A percentile compares a stretch with the other conserved stretches of the same genome.
Evolutionary conservation across 2,888 invertebrate species (phyloP).

Genomic region (Troglohyphantes excavatus): DNA sequence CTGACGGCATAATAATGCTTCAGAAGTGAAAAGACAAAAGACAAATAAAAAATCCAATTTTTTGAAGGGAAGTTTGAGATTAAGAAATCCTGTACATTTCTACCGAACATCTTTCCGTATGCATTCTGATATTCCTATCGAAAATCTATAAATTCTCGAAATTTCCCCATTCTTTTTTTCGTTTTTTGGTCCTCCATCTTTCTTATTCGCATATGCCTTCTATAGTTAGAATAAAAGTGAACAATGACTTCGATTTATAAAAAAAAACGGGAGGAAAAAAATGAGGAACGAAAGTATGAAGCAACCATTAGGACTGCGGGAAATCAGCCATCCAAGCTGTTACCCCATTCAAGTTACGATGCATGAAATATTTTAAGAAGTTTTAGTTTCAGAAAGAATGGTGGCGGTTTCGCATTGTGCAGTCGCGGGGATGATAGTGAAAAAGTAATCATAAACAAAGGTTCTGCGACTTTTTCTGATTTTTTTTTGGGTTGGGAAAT

Average conservation of each 20-base stretch:
- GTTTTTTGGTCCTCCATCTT: slow-evolving; percentile 41
- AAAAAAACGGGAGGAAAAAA: slow-evolving; percentile 41
- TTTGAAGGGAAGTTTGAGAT: slow-evolving; percentile 71
- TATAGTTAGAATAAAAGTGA: slow-evolving; percentile 70
- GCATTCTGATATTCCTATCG: slow-evolving; percentile 77
- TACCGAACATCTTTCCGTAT: slow-evolving; percentile 73
- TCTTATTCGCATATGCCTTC: slow-evolving; percentile 70
- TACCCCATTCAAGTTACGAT: slow-evolving; percentile 58
- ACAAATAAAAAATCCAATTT: slow-evolving; percentile 64
- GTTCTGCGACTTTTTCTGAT: background rate
- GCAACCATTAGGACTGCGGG: slow-evolving; percentile 70
- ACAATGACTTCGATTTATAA: slow-evolving; percentile 47
- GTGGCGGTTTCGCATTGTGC: slow-evolving; percentile 32
- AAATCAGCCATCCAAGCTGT: slow-evolving; percentile 72
- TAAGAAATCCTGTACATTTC: slow-evolving; percentile 74
- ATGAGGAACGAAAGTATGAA: slow-evolving; percentile 45
- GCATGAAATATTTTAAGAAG: slow-evolving; percentile 54
- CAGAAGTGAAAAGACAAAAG: slow-evolving; percentile 50
- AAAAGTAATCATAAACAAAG: slow-evolving; percentile 6
- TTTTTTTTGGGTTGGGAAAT: background rate
- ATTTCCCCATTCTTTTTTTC: slow-evolving; percentile 43
- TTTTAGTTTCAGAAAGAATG: slow-evolving; percentile 5
- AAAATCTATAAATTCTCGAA: slow-evolving; percentile 76
- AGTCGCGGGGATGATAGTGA: background rate
- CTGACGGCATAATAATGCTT: slow-evolving; percentile 68